Base-by-base conservation (phyloP, 1,140 invertebrate species). In the Brachionus angularis region DNA sequence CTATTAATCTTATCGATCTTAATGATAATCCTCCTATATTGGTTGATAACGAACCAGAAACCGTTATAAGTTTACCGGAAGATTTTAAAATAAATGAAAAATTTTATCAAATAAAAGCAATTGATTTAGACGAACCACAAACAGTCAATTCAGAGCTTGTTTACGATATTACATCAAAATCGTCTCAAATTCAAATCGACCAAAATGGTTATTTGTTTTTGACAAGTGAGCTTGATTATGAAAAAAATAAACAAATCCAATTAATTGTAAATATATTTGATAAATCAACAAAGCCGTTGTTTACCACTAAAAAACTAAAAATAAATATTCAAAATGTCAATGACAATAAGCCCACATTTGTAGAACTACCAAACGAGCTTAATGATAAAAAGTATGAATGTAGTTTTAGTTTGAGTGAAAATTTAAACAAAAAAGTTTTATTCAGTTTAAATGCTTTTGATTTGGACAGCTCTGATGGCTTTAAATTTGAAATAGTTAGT, bases 11-110 rank as follows among this genome's bases (percentile, higher is more conserved):
- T 0, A 31, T 47, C 23, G 62, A 67, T 49, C 25, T 67, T n/a
- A 67, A 67, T 67, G 62, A 67, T 18, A 67, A 67, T 67, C 18
- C 42, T 25, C 62, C 62, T 2, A 50, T 1, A 18, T 67, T 46
- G 3, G 21, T 18, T 67, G 42, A 47, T 18, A 50, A 21, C 16
- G 16, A 31, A 14, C 2, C 42, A 23, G 62, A 50, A 18, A 25
- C 33, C n/a, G 12, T 18, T 27, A 23, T 46, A 2, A 67, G n/a
- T 21, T 46, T 50, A 14, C 8, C 53, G 8, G 62, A 67, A 44
- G 62, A 67, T 47, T 23, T 47, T 21, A 10, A 18, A 10, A 10
- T 67, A 8, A 29, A 33, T 4, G 44, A 46, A 12, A 46, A 46
- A 50, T 47, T 67, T 34, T 67, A 67, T 47, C 42, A 67, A 44